Evolutionary conservation across 2,797 vertebrate species (phyloP), one percentile per base, ranked within the genome.

Genomic region (Pelobates cultripes): DNA sequence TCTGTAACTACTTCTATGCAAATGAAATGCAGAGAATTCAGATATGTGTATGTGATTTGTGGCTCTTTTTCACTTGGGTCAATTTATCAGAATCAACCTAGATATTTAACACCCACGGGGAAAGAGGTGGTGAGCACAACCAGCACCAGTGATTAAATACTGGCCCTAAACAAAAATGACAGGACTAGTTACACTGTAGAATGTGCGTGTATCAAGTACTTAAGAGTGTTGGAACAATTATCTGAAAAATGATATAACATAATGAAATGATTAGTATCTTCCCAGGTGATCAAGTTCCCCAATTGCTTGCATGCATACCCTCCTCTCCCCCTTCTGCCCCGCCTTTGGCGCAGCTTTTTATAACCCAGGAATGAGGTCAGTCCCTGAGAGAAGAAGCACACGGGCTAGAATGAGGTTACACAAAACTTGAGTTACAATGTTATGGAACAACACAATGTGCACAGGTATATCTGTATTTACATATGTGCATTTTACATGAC

Each of bases 351-450:
- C 57, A 14, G 80, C 74, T 82, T 82, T 82, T 82, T 82, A 82
- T 82, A 82, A 72, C 41, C 66, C 67, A 70, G 64, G 60, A 82
- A 71, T 82, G 68, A 82, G 80, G 80, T 77, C 80, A 82, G 80
- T 67, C 45, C 68, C 68, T 57, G 42, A 40, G 74, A 82, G 73
- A 53, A 64, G 41, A 68, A 43, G 45, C 75, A 47, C 28, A 66
- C 73, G 67, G 68, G 68, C 55, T 66, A 68, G n/a, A 82, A 72
- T 76, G 73, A 82, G 68, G 80, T 77, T 67, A 82, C 60, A n/a
- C 69, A 51, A 6, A 51, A 10, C 43, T 57, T 3, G 66, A 63
- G 67, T 82, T 61, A 63, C 63, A 55, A 51, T 51, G 51, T 75
- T 69, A 70, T 42, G 55, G 45, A 55, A 13, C 70, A 55, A 80